Conservation (phyloP, 2,888 invertebrate genomes). For the Colletes collaris region DNA sequence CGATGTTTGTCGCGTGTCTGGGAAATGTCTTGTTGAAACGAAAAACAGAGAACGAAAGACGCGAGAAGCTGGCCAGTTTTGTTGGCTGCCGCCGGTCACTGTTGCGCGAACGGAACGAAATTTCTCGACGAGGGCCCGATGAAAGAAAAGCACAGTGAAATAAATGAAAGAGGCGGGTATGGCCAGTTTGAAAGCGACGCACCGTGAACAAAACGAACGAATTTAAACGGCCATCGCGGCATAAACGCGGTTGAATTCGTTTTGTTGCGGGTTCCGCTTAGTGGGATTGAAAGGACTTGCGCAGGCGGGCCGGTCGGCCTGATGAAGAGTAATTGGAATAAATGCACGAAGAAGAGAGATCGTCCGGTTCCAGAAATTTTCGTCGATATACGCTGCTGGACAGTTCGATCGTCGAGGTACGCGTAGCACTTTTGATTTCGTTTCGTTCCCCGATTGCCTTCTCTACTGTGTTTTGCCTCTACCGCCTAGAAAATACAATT, state of each 20-base stretch:
- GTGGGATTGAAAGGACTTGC: conserved; percentile 28
- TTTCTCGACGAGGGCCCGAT: neutral
- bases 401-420: conserved; percentile 62
- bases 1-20: conserved; percentile 20
- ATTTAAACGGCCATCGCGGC: conserved; percentile 10
- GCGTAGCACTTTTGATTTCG: conserved; percentile 70
- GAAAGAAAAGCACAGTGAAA: neutral
- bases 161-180: neutral
- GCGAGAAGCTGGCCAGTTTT: too few relatives aligned
- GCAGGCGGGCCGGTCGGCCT: conserved; percentile 23
- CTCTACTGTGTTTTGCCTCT: too few relatives aligned
- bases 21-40: neutral
- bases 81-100: too few relatives aligned
- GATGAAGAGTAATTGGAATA: conserved; percentile 53
- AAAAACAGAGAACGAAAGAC: neutral
- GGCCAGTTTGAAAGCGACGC: neutral
- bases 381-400: conserved; percentile 52
- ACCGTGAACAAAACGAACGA: conserved; percentile 5
- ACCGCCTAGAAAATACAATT: too few relatives aligned
- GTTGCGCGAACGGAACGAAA: neutral
- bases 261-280: conserved; percentile 10
- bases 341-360: conserved; percentile 67
- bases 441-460: conserved; percentile 4
- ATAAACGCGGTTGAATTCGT: conserved; percentile 23
- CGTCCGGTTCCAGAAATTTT: conserved; percentile 64